Percentiles rank a stretch among this genome's conserved stretches.
Evolutionary conservation across 2,888 invertebrate species (phyloP).

Genomic region (Strigamia transsilvanica): DNA sequence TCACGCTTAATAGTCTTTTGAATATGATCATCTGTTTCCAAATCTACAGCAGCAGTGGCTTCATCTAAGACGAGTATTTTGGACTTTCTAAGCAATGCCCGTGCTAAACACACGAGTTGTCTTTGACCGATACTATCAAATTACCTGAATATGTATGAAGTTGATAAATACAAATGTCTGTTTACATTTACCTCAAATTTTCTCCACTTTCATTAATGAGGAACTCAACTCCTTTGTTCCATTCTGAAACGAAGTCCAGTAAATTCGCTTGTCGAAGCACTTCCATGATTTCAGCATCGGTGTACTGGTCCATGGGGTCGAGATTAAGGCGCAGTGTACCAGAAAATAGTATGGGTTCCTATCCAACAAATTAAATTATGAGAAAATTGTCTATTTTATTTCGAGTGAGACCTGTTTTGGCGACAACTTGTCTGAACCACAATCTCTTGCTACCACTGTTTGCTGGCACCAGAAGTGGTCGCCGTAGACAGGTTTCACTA

Average conservation of each 20-base stretch:
- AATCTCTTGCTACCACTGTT: no score
- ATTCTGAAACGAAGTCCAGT: conserved; percentile 80
- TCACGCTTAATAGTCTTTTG: conserved; percentile 58
- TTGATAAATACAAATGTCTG: no score
- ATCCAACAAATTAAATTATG: conserved; percentile 61
- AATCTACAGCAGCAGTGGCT: conserved; percentile 58
- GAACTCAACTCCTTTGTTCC: conserved; percentile 80
- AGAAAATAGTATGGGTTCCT: conserved; percentile 95
- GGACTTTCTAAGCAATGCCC: conserved; percentile 57
- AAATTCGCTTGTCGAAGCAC: conserved; percentile 90
- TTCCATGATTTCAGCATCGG: conserved; percentile 86
- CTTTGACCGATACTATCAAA: conserved; percentile 56
- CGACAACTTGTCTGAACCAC: no score
- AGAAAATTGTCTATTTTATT: no score
- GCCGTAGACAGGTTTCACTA: background rate
- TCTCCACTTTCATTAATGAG: conserved; percentile 91
- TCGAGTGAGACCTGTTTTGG: no score
- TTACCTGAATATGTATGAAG: background rate
- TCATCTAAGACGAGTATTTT: conserved; percentile 58
- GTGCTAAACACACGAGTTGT: conserved; percentile 58
- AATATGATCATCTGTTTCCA: conserved; percentile 58
- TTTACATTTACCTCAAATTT: conserved; percentile 68
- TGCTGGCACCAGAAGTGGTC: no score
- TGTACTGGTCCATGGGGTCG: conserved; percentile 83
- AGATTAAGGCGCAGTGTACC: conserved; percentile 89